A percentile compares a stretch with the other conserved stretches of the same genome.
phyloP scores from a whole-genome alignment of 2,888 invertebrate genomes.

The Rotaria macrura region DNA sequence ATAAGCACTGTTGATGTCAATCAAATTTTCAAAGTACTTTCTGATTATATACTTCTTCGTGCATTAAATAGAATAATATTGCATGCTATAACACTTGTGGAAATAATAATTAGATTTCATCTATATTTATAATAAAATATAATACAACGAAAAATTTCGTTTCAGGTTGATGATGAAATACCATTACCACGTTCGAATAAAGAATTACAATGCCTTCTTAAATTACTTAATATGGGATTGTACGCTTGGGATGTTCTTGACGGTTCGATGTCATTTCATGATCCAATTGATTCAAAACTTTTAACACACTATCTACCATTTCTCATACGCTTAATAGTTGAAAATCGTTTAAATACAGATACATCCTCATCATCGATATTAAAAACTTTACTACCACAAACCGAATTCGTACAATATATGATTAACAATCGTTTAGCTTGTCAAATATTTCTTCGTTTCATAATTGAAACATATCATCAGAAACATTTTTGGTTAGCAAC shows the following conservation, averaged over 20 bases:
- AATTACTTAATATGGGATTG: slow-evolving; percentile 6
- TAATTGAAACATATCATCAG: not conserved
- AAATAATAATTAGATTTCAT: too few species aligned
- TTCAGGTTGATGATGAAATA: not conserved
- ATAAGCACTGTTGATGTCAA: too few species aligned
- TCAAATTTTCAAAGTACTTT: too few species aligned
- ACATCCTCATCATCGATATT: not conserved
- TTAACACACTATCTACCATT: slow-evolving; percentile 6
- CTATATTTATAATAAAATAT: too few species aligned
- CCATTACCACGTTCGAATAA: not conserved
- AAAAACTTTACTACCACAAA: not conserved
- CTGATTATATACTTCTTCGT: too few species aligned
- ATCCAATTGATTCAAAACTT: not conserved
- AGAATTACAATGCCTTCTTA: slow-evolving; percentile 4
- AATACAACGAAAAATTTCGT: too few species aligned
- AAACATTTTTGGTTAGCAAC: slow-evolving; percentile 15
- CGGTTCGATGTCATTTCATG: not conserved
- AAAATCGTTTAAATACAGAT: not conserved
- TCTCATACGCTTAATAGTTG: not conserved
- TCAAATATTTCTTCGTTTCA: slow-evolving; percentile 12
- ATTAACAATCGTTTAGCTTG: not conserved
- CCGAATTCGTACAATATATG: slow-evolving; percentile 17
- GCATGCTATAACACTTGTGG: too few species aligned
- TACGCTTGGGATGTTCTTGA: not conserved
- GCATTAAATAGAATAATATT: too few species aligned